A percentile compares a stretch with the other conserved stretches of the same genome.
Evolutionary conservation across 2,888 invertebrate species (phyloP).

Genomic region (Troides oblongomaculatus): DNA sequence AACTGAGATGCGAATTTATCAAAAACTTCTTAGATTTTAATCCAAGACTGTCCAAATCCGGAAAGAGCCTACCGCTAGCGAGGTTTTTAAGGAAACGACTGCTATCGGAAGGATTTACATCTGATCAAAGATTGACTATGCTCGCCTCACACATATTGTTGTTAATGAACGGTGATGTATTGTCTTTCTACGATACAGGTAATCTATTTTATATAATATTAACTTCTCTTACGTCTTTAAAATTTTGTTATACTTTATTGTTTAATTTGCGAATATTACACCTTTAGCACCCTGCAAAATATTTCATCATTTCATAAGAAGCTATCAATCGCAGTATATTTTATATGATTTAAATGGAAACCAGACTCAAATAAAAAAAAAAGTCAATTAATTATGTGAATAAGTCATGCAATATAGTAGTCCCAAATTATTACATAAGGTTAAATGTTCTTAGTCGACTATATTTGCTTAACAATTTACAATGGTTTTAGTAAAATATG

Average conservation of each 20-base stretch:
- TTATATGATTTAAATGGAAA: too few relatives aligned
- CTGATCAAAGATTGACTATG: constrained; percentile 39
- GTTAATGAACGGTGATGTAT: constrained; percentile 40
- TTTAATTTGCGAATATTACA: too few relatives aligned
- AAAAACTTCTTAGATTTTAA: constrained; percentile 36
- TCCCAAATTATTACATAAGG: too few relatives aligned
- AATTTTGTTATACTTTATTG: too few relatives aligned
- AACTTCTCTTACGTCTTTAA: too few relatives aligned
- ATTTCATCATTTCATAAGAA: too few relatives aligned
- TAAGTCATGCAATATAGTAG: too few relatives aligned
- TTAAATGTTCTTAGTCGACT: too few relatives aligned
- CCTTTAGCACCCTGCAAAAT: too few relatives aligned
- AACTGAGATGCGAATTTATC: neutral
- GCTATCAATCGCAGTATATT: too few relatives aligned
- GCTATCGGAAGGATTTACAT: constrained; percentile 38
- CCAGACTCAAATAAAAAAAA: too few relatives aligned
- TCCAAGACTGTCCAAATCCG: constrained; percentile 36
- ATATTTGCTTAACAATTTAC: neutral
- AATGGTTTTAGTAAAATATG: constrained; percentile 42
- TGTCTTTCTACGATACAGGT: constrained; percentile 46
- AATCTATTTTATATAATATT: constrained; percentile 18
- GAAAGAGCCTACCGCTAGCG: constrained; percentile 35
- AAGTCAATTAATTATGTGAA: too few relatives aligned
- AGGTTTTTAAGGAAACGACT: constrained; percentile 39
- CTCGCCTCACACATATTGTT: constrained; percentile 40